A percentile compares a stretch with the other conserved stretches of the same genome.
phyloP scores from a whole-genome alignment of 2,113 vertebrate genomes.

The Girardinichthys multiradiatus region DNA sequence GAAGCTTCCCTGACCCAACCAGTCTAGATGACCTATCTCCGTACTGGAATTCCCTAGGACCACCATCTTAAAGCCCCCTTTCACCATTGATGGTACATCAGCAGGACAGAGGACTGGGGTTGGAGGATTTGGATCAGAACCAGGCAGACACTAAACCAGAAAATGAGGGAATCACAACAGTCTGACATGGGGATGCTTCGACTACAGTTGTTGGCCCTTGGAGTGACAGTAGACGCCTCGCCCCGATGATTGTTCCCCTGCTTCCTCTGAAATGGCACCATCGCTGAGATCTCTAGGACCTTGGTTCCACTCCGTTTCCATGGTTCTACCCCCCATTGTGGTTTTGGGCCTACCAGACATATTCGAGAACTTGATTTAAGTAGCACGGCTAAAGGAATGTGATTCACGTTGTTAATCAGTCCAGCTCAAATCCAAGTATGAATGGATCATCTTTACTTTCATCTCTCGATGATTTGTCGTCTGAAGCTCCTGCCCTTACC shows the following conservation, averaged over 20 bases:
- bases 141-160: not conserved
- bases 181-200: constrained; percentile 31
- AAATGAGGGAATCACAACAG: constrained; percentile 13
- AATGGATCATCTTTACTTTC: too few relatives aligned
- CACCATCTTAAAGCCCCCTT: not conserved
- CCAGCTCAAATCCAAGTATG: not conserved
- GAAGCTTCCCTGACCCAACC: not conserved
- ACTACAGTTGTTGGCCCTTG: constrained; percentile 31
- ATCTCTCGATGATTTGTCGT: not conserved
- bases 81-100: not conserved
- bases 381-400: constrained; percentile 48
- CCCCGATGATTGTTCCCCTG: constrained; percentile 50
- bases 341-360: not conserved
- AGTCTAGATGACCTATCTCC: not conserved
- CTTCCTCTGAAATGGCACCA: constrained; percentile 1
- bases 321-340: not conserved
- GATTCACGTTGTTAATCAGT: constrained; percentile 37
- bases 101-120: not conserved
- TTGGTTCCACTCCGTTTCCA: not conserved
- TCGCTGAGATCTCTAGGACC: constrained; percentile 6
- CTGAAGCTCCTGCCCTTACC: not conserved
- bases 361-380: constrained; percentile 13
- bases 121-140: constrained; percentile 5
- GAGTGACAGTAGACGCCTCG: constrained; percentile 18
- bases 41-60: not conserved